phyloP scores from a whole-genome alignment of 2,113 vertebrate genomes.

The Orientallactaga bullata region DNA sequence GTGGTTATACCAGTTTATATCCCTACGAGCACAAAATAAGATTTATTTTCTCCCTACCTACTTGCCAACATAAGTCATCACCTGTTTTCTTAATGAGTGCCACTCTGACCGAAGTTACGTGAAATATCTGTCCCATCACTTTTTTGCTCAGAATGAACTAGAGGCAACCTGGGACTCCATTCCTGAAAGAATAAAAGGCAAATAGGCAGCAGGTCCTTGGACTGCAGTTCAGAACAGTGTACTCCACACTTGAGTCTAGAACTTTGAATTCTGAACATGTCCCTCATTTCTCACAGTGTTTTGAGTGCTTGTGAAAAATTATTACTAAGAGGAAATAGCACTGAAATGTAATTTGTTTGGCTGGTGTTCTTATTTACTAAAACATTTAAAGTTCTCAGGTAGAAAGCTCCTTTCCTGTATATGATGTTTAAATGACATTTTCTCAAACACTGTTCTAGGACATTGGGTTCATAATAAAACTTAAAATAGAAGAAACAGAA shows the following conservation, averaged over 20 bases:
- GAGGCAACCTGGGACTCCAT: too few relatives aligned
- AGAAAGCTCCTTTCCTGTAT: constrained; percentile 20
- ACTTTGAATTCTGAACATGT: not conserved
- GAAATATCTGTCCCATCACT: too few relatives aligned
- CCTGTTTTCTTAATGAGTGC: too few relatives aligned
- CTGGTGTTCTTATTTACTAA: not conserved
- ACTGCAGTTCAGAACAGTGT: not conserved
- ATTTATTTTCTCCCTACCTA: too few relatives aligned
- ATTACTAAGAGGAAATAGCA: not conserved
- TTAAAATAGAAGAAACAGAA: constrained; percentile 43
- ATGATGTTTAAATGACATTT: constrained; percentile 41
- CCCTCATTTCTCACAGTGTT: not conserved
- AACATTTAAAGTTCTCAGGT: not conserved
- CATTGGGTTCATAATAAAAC: constrained; percentile 1
- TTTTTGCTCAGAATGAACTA: not conserved
- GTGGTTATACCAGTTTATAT: too few relatives aligned
- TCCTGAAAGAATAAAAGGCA: not conserved
- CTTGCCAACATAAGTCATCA: too few relatives aligned
- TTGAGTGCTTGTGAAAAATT: not conserved
- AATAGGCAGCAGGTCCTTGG: not conserved
- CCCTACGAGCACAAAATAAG: too few relatives aligned
- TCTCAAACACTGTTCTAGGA: constrained; percentile 29
- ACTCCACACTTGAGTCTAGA: constrained; percentile 3
- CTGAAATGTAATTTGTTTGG: not conserved
- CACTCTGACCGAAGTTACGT: too few relatives aligned